These are phyloP conservation scores for Stenichneumon culpator DNA, from an alignment of 2,888 invertebrate species.

Conservation along the genomic window DNA sequence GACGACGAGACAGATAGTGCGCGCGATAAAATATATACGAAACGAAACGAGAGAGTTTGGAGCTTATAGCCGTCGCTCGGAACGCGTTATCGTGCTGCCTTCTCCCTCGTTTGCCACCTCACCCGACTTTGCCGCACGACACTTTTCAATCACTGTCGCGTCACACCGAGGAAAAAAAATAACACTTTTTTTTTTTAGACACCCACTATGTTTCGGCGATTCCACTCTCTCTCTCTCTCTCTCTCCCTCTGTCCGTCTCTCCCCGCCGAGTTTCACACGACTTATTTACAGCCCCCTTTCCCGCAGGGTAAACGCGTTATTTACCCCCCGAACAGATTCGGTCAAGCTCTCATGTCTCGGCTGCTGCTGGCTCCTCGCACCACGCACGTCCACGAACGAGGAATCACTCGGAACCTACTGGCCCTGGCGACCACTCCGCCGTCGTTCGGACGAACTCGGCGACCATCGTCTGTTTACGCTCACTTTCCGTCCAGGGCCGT, in stretches of 20 bases:
- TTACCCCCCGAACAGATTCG: slow-evolving; percentile 70
- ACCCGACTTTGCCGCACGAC: slow-evolving; percentile 71
- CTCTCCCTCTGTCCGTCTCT: slow-evolving; percentile 23
- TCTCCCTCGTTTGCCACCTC: slow-evolving; percentile 63
- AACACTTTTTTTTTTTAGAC: slow-evolving; percentile 55
- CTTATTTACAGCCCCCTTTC: slow-evolving; percentile 58
- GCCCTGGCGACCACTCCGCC: slow-evolving; percentile 65
- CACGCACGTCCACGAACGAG: slow-evolving; percentile 74
- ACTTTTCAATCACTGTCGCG: slow-evolving; percentile 72
- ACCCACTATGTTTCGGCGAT: slow-evolving; percentile 36
- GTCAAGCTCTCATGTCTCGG: slow-evolving; percentile 71
- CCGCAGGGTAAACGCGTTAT: slow-evolving; percentile 69
- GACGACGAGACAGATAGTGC: slow-evolving; percentile 39
- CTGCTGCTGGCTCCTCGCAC: slow-evolving; percentile 69
- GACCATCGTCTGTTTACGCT: slow-evolving; percentile 67
- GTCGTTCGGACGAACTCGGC: slow-evolving; percentile 71
- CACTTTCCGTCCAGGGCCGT: slow-evolving; percentile 73
- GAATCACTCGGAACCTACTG: slow-evolving; percentile 74
- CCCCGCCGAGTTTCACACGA: slow-evolving; percentile 24
- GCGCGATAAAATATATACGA: slow-evolving; percentile 37
- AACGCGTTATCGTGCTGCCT: slow-evolving; percentile 19
- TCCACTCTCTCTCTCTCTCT: not conserved
- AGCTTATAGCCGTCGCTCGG: not conserved
- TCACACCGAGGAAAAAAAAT: slow-evolving; percentile 61
- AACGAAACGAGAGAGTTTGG: not conserved